Evolutionary conservation across 1,140 invertebrate genomes (phyloP).

Genomic region (Pteromalus puparum): DNA sequence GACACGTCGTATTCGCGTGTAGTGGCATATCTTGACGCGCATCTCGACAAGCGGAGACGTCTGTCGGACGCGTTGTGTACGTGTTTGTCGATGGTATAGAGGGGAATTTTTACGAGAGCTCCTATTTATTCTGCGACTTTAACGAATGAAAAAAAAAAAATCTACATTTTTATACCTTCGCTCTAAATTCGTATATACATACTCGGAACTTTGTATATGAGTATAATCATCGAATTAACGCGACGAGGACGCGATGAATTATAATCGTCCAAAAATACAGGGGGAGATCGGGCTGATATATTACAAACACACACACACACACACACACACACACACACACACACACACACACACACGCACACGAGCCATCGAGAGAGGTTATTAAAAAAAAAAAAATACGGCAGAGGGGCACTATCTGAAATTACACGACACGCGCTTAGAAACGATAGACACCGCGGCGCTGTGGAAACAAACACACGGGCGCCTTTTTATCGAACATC

Average conservation of each 20-base stretch:
- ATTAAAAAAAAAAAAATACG: conserved; percentile 3
- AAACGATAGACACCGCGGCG: not conserved
- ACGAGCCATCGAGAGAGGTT: not conserved
- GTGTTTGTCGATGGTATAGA: not conserved
- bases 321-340: not conserved
- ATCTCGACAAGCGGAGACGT: not conserved
- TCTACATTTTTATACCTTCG: not conserved
- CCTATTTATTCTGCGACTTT: not conserved
- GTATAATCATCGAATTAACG: not conserved
- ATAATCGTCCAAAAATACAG: not conserved
- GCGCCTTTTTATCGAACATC: not conserved
- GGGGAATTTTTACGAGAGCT: not conserved
- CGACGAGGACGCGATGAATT: not conserved
- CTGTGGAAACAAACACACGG: not conserved
- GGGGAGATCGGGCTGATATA: not conserved
- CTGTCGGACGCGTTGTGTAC: not conserved
- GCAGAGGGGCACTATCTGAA: not conserved
- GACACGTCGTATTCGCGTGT: conserved; percentile 9
- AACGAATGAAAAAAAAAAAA: not conserved
- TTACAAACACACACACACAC: not conserved
- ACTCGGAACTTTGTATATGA: not conserved
- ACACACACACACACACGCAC: not conserved
- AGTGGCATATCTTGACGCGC: not conserved
- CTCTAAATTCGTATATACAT: no score
- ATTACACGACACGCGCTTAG: not conserved